Percentiles rank a stretch among this genome's conserved stretches.
Evolutionary conservation across 2,888 invertebrate genomes (phyloP).

Genomic region (Drosophila tripunctata): DNA sequence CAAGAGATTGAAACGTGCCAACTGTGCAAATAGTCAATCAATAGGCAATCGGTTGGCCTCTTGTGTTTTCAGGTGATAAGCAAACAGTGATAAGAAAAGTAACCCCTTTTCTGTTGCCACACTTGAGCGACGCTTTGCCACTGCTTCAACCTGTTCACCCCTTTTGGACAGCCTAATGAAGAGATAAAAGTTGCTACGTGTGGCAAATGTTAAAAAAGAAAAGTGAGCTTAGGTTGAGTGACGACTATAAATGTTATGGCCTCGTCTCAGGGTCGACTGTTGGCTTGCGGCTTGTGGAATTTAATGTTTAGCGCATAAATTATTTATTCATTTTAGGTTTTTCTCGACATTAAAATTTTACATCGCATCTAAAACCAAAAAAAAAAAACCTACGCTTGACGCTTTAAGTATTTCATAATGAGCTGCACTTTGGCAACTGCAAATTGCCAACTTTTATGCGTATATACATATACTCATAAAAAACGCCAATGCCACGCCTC

Average conservation of each 20-base stretch:
- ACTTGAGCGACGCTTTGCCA: neutral
- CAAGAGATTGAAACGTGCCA: conserved; percentile 53
- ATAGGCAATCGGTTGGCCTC: conserved; percentile 35
- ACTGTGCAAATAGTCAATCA: conserved; percentile 67
- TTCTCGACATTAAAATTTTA: neutral
- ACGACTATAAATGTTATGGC: conserved; percentile 47
- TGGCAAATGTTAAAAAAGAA: conserved; percentile 59
- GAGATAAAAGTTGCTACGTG: conserved; percentile 77
- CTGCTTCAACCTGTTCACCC: neutral
- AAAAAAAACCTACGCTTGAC: conserved; percentile 17
- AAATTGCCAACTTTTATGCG: too few species aligned
- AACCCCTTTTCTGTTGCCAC: conserved; percentile 37
- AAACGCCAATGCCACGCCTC: conserved; percentile 23
- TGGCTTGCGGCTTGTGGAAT: too few species aligned
- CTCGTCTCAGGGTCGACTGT: conserved; percentile 16
- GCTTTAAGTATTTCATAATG: conserved; percentile 54
- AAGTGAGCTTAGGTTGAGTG: conserved; percentile 45
- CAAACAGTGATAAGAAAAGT: conserved; percentile 53
- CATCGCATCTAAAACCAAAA: conserved; percentile 5
- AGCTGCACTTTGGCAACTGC: conserved; percentile 50
- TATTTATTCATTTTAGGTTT: conserved; percentile 74
- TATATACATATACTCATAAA: conserved; percentile 25
- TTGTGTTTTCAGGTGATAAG: conserved; percentile 65
- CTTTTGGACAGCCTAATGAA: conserved; percentile 62
- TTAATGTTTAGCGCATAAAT: conserved; percentile 63